phyloP scores from a whole-genome alignment of 1,140 invertebrate genomes.

The Brachystomella parvula region DNA sequence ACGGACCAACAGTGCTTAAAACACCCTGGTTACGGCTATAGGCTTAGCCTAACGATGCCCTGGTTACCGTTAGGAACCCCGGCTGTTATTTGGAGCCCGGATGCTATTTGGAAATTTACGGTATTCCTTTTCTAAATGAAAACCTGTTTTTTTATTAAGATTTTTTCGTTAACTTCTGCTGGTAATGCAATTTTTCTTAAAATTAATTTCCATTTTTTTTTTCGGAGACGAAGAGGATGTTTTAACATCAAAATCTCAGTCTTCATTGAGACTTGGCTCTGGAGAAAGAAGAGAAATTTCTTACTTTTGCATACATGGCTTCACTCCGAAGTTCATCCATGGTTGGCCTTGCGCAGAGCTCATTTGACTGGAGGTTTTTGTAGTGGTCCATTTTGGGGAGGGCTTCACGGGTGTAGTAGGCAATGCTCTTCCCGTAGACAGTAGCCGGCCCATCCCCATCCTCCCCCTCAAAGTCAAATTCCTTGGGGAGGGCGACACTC shows the following conservation, averaged over 20 bases:
- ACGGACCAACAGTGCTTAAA: too few relatives aligned
- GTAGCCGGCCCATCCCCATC: conserved; percentile 8
- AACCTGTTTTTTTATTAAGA: too few relatives aligned
- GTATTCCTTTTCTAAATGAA: too few relatives aligned
- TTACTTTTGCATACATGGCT: conserved; percentile 36
- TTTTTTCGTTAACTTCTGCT: neutral
- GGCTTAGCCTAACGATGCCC: too few relatives aligned
- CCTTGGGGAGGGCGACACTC: conserved; percentile 35
- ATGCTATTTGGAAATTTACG: too few relatives aligned
- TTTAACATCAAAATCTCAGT: neutral
- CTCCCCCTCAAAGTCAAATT: conserved; percentile 32
- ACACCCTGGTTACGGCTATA: too few relatives aligned
- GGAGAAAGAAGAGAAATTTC: too few relatives aligned
- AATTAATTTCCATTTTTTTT: too few relatives aligned
- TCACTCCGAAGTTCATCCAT: conserved; percentile 38
- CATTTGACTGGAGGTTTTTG: conserved; percentile 58
- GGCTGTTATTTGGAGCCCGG: too few relatives aligned
- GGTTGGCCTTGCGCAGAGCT: conserved; percentile 49
- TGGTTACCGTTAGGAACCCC: too few relatives aligned
- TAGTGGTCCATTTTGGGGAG: conserved; percentile 82
- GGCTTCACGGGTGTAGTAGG: conserved; percentile 60
- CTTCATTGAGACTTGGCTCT: neutral
- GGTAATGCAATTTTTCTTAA: too few relatives aligned
- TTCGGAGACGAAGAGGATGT: too few relatives aligned
- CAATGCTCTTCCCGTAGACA: conserved; percentile 38